phyloP scores from a whole-genome alignment of 2,888 invertebrate genomes.

The Boloria selene region DNA sequence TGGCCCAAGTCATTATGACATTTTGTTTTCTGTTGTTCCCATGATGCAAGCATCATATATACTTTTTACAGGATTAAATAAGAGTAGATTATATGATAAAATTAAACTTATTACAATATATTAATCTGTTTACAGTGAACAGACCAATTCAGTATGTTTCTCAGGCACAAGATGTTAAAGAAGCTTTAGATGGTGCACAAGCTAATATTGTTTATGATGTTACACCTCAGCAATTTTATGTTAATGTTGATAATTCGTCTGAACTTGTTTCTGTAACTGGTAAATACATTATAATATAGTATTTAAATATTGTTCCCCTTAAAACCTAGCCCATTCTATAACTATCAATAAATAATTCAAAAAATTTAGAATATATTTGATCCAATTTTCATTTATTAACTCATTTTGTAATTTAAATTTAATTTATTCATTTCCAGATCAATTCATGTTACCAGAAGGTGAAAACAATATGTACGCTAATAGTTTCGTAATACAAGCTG shows the following conservation, averaged over 20 bases:
- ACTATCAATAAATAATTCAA: too few relatives aligned
- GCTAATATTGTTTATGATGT: constrained; percentile 62
- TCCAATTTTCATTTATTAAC: too few relatives aligned
- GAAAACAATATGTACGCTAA: constrained; percentile 56
- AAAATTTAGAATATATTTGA: too few relatives aligned
- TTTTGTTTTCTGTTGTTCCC: too few relatives aligned
- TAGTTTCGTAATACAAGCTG: constrained; percentile 61
- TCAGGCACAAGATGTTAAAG: constrained; percentile 58
- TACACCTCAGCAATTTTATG: constrained; percentile 62
- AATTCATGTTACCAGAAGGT: constrained; percentile 56
- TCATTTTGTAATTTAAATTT: not conserved
- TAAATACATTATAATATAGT: constrained; percentile 35
- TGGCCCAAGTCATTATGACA: not conserved
- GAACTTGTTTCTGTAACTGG: constrained; percentile 61
- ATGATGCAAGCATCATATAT: too few relatives aligned
- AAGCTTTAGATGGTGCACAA: constrained; percentile 51
- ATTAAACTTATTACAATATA: not conserved
- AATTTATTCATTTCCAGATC: constrained; percentile 55
- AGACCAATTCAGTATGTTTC: constrained; percentile 65
- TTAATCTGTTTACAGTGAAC: constrained; percentile 55
- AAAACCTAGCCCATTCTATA: too few relatives aligned
- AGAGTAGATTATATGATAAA: not conserved
- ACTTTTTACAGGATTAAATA: not conserved
- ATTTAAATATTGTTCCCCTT: too few relatives aligned
- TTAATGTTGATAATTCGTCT: constrained; percentile 61